Evolutionary conservation across 1,140 invertebrate genomes (phyloP).

Genomic region (Platorchestia sp.): DNA sequence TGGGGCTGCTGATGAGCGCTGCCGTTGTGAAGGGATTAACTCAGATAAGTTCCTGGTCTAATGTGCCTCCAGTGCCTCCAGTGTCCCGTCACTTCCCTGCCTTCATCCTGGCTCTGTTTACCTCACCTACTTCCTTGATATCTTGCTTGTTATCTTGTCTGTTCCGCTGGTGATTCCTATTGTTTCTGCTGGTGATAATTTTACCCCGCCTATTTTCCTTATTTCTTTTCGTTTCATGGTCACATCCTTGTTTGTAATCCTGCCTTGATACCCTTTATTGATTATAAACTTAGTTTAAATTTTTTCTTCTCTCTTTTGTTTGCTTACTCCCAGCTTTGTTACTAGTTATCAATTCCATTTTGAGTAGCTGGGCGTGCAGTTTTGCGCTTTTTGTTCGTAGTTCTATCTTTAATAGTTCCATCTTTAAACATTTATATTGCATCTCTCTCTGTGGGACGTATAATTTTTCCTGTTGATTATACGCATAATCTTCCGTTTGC

Average conservation of each 20-base stretch:
- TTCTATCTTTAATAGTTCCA: not conserved
- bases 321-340: not conserved
- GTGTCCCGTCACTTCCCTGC: not conserved
- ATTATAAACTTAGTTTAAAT: not conserved
- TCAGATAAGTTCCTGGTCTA: not conserved
- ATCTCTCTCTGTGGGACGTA: not conserved
- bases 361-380: not conserved
- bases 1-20: not conserved
- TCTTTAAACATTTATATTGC: too few species aligned
- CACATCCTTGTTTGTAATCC: not conserved
- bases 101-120: not conserved
- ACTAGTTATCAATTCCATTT: not conserved
- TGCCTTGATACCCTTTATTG: not conserved
- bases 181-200: not conserved
- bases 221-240: not conserved
- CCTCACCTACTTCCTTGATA: not conserved
- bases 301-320: not conserved
- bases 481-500: not conserved
- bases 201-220: not conserved
- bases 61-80: not conserved
- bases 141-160: not conserved
- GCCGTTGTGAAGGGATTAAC: not conserved
- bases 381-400: not conserved
- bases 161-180: too few species aligned
- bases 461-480: not conserved